Evolutionary conservation across 2,797 vertebrate genomes (phyloP).

Genomic region (Coracias cyanogaster): DNA sequence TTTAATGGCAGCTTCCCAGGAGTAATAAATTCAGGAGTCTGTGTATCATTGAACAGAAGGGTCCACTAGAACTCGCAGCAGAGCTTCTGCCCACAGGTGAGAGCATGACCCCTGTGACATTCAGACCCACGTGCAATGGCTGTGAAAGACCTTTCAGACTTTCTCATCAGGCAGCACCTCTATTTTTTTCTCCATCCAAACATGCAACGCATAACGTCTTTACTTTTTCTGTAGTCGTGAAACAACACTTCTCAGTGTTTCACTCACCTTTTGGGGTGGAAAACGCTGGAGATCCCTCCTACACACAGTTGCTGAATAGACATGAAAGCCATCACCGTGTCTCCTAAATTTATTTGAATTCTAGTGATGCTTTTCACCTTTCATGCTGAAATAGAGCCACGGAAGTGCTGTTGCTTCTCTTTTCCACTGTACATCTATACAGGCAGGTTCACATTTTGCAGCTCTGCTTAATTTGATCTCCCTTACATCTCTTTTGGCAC

Average conservation of each 20-base stretch:
- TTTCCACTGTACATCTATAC: neutral
- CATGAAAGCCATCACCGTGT: neutral
- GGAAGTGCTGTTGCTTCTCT: neutral
- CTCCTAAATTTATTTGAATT: neutral
- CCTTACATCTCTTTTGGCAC: neutral
- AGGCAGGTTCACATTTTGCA: neutral
- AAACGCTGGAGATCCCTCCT: neutral
- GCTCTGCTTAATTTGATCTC: neutral
- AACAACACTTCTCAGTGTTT: neutral
- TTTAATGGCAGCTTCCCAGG: neutral
- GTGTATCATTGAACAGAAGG: neutral
- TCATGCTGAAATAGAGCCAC: neutral
- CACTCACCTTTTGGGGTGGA: neutral
- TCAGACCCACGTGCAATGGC: neutral
- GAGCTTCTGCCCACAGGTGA: neutral
- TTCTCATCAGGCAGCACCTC: neutral
- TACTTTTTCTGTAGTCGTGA: neutral
- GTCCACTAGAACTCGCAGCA: neutral
- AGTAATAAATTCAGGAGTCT: neutral
- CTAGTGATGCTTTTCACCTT: neutral
- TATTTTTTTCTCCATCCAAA: neutral
- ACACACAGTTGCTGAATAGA: neutral
- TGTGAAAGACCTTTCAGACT: neutral
- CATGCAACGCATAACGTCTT: rapidly evolving
- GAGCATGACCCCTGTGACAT: neutral